These are phyloP conservation scores for Pantherophis vulpinus DNA, from an alignment of 2,797 vertebrate genomes.

Conservation along the genomic window DNA sequence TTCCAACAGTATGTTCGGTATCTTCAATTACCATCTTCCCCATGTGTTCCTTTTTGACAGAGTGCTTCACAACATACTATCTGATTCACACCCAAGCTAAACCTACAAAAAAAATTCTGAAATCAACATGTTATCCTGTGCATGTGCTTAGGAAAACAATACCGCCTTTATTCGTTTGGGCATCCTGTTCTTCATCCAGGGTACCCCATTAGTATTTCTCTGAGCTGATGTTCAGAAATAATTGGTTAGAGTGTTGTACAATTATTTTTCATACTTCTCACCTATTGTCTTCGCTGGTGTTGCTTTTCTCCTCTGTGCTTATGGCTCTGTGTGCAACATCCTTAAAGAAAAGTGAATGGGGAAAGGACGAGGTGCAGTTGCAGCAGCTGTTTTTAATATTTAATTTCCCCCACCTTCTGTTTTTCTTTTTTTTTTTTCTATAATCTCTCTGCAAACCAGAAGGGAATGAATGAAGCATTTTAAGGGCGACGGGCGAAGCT, in stretches of 20 bases:
- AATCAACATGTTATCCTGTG: not conserved
- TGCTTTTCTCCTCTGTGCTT: not conserved
- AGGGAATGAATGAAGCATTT: constrained; percentile 24
- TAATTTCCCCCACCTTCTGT: constrained; percentile 6
- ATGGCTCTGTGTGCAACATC: accelerated
- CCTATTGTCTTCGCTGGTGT: constrained; percentile 19
- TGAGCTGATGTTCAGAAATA: constrained; percentile 35
- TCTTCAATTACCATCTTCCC: too few species aligned
- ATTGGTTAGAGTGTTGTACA: not conserved
- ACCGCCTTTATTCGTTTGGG: not conserved
- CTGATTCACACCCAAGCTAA: not conserved
- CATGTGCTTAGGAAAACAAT: not conserved
- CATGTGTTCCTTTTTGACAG: too few species aligned
- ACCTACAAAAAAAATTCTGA: not conserved
- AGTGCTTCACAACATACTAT: not conserved
- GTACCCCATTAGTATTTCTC: constrained; percentile 4
- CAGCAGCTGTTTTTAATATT: constrained; percentile 34
- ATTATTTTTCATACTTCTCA: constrained; percentile 11
- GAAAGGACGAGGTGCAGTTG: not conserved
- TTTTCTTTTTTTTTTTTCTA: not conserved
- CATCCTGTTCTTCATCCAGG: constrained; percentile 34
- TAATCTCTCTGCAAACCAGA: constrained; percentile 47
- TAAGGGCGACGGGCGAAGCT: constrained; percentile 25
- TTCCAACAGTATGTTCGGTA: too few species aligned
- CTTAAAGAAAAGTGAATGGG: not conserved